A percentile compares a stretch with the other conserved stretches of the same genome.
Conservation (phyloP, 1,140 invertebrate species). For the Ceratina calcarata region DNA sequence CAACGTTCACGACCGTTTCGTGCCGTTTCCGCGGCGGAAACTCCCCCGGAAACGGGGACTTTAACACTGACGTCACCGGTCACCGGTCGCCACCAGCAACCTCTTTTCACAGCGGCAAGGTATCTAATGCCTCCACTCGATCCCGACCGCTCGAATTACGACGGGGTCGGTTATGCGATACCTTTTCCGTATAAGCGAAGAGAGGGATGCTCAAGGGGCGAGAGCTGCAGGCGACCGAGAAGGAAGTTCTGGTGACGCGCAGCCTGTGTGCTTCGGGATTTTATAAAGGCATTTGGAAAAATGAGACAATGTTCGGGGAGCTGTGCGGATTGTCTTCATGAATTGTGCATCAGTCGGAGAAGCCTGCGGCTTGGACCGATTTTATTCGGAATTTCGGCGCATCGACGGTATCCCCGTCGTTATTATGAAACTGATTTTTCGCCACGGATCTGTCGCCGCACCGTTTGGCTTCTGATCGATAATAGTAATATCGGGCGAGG, state of each 20-base stretch:
- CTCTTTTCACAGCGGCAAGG: slow-evolving; percentile 32
- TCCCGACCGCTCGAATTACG: slow-evolving; percentile 58
- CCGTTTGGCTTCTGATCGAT: slow-evolving; percentile 31
- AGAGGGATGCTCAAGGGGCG: not conserved
- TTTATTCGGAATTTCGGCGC: slow-evolving; percentile 47
- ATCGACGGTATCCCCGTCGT: slow-evolving; percentile 38
- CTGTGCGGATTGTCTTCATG: slow-evolving; percentile 59
- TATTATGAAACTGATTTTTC: slow-evolving; percentile 53
- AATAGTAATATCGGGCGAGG: slow-evolving; percentile 25
- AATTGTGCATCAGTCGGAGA: slow-evolving; percentile 59
- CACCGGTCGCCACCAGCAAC: slow-evolving; percentile 31
- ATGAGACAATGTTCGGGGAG: slow-evolving; percentile 56
- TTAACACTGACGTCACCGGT: slow-evolving; percentile 71
- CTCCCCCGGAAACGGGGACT: slow-evolving; percentile 75
- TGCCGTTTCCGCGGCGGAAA: slow-evolving; percentile 75
- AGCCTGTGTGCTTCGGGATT: slow-evolving; percentile 35
- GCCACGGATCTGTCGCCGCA: too few species aligned
- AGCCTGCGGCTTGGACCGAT: slow-evolving; percentile 34
- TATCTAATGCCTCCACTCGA: slow-evolving; percentile 56
- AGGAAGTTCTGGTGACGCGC: slow-evolving; percentile 29
- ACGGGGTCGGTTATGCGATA: slow-evolving; percentile 57
- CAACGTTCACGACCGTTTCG: slow-evolving; percentile 71
- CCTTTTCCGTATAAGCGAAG: slow-evolving; percentile 10
- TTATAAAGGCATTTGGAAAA: slow-evolving; percentile 57
- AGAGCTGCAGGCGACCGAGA: slow-evolving; percentile 10